Evolutionary conservation across 1,140 invertebrate species (phyloP), one percentile per base, ranked within the genome.

Genomic region (Hormaphis cornu): DNA sequence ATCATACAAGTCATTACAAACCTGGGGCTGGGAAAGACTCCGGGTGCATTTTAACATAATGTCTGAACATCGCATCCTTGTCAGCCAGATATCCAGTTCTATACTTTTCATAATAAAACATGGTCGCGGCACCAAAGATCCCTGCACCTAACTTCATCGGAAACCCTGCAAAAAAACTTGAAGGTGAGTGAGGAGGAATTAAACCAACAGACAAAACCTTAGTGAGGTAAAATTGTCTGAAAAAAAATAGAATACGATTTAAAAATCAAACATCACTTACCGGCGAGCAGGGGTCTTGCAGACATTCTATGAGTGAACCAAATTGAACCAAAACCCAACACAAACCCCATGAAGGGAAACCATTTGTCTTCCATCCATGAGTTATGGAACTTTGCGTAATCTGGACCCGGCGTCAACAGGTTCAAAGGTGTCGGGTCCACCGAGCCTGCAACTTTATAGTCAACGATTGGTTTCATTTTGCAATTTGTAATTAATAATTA

Each of bases 1-100:
- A n/a, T n/a, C n/a, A n/a, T n/a, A n/a, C n/a, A n/a, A n/a, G n/a
- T n/a, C n/a, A n/a, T n/a, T n/a, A 66, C 33, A 59, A 76, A 87
- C 86, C 79, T 74, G 82, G 84, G 7, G 75, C 74, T 71, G 82
- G 80, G 73, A 89, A 89, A 76, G 87, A 84, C 72, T 89, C 86
- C 26, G 86, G 86, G 77, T 89, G 87, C 53, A 82, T 78, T 73
- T 81, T 80, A 72, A 89, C 80, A 73, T 89, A 89, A 77, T 88
- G 85, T 72, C 85, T 80, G 2, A 83, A 74, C 20, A 85, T 79
- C 1, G 85, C 85, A 78, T 88, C 86, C 73, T 82, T 83, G 76
- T 84, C 85, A 14, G 82, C 83, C 61, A 77, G 72, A 73, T 81
- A 82, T 5, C 77, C 76, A 24, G 16, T 50, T 66, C 28, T 50